phyloP scores from a whole-genome alignment of 2,797 vertebrate species.

The Tadarida brasiliensis region DNA sequence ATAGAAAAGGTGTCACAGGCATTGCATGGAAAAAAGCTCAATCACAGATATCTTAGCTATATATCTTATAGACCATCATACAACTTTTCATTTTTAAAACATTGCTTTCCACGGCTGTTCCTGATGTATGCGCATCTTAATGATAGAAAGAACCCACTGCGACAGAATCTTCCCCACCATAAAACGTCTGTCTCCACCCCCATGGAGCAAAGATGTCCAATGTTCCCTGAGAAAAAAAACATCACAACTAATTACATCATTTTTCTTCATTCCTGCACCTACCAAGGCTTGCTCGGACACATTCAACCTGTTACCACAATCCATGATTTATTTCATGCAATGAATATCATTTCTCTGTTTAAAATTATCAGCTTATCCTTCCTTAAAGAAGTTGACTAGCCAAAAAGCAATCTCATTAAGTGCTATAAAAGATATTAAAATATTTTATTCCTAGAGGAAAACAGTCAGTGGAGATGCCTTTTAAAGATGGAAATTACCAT shows the following conservation, averaged over 20 bases:
- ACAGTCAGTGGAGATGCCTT: neutral
- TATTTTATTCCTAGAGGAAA: conserved; percentile 20
- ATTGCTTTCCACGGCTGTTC: conserved; percentile 37
- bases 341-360: neutral
- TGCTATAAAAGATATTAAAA: neutral
- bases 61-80: neutral
- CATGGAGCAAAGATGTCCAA: conserved; percentile 18
- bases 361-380: conserved; percentile 29
- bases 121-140: neutral
- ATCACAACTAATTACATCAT: conserved; percentile 74
- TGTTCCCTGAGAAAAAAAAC: neutral
- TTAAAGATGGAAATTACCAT: neutral
- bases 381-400: neutral
- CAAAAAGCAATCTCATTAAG: neutral
- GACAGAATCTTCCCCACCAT: neutral
- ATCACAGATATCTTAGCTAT: neutral
- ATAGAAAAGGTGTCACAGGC: neutral
- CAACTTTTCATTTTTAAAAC: conserved; percentile 19
- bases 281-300: neutral
- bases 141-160: neutral
- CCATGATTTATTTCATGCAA: neutral
- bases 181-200: neutral
- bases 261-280: conserved; percentile 47
- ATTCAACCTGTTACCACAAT: conserved; percentile 70
- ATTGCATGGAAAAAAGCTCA: neutral